Base-by-base conservation (phyloP, 2,888 invertebrate genomes). In the Arrhopalites spinosus region DNA sequence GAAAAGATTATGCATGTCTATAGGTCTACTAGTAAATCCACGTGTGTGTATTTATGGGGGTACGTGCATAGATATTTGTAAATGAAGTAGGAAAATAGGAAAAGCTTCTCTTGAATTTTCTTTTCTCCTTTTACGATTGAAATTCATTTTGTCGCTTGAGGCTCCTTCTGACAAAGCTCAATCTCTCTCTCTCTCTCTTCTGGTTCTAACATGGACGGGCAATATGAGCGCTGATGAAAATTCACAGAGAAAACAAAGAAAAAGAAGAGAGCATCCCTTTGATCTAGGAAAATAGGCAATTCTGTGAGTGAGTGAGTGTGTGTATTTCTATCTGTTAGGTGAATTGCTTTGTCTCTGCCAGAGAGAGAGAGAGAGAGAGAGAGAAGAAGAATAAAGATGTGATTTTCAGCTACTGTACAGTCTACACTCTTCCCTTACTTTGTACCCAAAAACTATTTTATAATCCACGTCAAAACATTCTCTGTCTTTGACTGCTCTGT, bases 201-300 rank as follows among this genome's bases (percentile, higher is more conserved):
- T 36, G 53, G 53, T 17, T 20, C 17, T 15, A 15, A 15, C 15
- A 53, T 5, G n/a, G 61, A 27, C 20, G 61, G 36, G 29, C 64
- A 64, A 64, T 64, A 64, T 64, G 64, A 64, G 64, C 29, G 64
- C 64, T 64, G 64, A 64, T 64, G 64, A 64, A 64, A 64, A 64
- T 64, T 36, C 11, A 17, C n/a, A 20, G 64, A 64, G 43, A 64
- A 64, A 30, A 64, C 30, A 64, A 43, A 64, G 20, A 36, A 64
- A 64, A 43, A 53, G 23, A 53, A 17, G 36, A 64, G 64, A 64
- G 64, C 36, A 64, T 36, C 64, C 29, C 64, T 64, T 64, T 64
- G 64, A 64, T 64, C 64, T 64, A n/a, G 64, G 64, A 64, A 64
- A 64, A 64, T 64, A 64, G 29, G 64, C 64, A 64, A 64, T 64